Conservation (phyloP, 35 echinoderm and acorn worm genomes). For the Ophioderma brevispina region DNA sequence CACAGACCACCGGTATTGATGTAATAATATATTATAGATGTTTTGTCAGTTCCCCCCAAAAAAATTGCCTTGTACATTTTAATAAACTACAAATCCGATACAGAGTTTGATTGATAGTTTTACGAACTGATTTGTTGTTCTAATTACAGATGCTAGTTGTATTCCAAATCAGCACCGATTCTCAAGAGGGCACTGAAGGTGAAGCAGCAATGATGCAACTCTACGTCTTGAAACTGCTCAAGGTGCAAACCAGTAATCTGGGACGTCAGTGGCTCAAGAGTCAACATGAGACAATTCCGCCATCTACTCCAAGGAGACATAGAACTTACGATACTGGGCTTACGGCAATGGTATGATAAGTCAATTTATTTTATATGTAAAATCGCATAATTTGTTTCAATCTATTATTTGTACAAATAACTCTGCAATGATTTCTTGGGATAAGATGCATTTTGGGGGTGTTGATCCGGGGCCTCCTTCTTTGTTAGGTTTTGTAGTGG, state of each 20-base stretch:
- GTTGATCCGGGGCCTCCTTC: too few species aligned
- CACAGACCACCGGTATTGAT: too few species aligned
- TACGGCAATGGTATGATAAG: conserved; percentile 84
- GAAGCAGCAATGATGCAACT: conserved; percentile 98
- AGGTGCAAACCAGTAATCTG: conserved; percentile 94
- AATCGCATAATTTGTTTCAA: not conserved
- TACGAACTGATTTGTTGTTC: too few species aligned
- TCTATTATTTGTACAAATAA: not conserved
- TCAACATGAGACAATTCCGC: conserved; percentile 99
- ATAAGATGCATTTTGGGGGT: too few species aligned
- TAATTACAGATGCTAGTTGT: conserved; percentile 95
- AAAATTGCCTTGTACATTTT: too few species aligned
- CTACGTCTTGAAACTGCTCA: conserved; percentile 89
- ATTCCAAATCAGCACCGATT: conserved; percentile 98
- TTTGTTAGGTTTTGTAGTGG: too few species aligned
- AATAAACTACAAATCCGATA: too few species aligned
- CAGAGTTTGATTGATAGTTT: too few species aligned
- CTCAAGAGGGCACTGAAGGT: conserved; percentile 96
- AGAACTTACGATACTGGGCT: conserved; percentile 96
- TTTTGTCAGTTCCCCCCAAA: too few species aligned
- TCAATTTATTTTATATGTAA: not conserved
- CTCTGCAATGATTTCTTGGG: not conserved
- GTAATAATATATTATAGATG: too few species aligned
- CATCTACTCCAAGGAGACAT: conserved; percentile 92
- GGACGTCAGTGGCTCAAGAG: conserved; percentile 98